Conservation (phyloP, 2,797 vertebrate species). For the Scomberomorus guttatus region DNA sequence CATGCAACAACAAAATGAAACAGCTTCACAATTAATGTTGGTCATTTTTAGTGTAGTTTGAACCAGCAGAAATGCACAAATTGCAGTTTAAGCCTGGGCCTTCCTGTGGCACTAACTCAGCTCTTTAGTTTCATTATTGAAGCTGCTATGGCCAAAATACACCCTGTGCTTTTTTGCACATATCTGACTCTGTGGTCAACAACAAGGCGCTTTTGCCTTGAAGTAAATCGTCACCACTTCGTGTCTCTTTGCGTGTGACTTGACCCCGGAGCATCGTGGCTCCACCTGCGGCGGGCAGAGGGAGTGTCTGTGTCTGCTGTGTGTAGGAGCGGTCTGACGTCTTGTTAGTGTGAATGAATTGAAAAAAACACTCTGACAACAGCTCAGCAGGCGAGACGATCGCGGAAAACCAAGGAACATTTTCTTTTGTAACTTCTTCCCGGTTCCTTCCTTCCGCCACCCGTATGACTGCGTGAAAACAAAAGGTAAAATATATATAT, state of each 20-base stretch:
- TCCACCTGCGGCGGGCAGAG: constrained; percentile 37
- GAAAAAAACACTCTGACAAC: constrained; percentile 27
- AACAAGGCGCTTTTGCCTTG: constrained; percentile 62
- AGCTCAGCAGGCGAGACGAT: constrained; percentile 50
- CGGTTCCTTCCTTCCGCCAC: constrained; percentile 31
- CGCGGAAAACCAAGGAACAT: constrained; percentile 34
- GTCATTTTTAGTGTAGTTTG: background rate
- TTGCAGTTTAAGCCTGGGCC: background rate
- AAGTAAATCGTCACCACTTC: background rate
- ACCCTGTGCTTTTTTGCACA: background rate
- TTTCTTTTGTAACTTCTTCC: constrained; percentile 46
- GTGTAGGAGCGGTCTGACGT: constrained; percentile 55
- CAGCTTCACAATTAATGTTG: background rate
- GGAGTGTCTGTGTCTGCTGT: constrained; percentile 66
- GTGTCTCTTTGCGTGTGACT: background rate
- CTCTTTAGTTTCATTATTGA: background rate
- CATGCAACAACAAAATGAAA: background rate
- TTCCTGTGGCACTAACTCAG: background rate
- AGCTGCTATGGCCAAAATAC: too few species aligned
- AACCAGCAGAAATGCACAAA: background rate
- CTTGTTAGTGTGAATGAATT: constrained; percentile 57
- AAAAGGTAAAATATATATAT: constrained; percentile 63
- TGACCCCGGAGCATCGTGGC: constrained; percentile 13
- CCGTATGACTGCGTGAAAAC: constrained; percentile 69
- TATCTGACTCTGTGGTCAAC: too few species aligned